Conservation (phyloP, 2,888 invertebrate genomes). For the Ernsta delagoae region DNA sequence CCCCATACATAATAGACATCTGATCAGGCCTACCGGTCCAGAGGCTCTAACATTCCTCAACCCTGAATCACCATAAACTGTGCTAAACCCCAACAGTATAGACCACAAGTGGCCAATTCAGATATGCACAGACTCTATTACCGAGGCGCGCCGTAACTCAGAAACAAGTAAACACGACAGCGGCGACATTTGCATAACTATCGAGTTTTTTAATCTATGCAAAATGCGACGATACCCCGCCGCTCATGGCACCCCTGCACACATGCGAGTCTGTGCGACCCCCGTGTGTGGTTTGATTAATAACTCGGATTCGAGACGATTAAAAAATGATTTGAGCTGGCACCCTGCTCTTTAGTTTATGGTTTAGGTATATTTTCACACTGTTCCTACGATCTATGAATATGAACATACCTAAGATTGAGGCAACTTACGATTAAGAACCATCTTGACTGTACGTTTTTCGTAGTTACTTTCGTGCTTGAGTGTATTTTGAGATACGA, state of each 20-base stretch:
- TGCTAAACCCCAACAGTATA: conserved; percentile 17
- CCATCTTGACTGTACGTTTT: no score
- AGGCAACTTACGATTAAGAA: no score
- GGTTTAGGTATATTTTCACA: no score
- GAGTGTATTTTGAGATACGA: no score
- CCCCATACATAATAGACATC: no score
- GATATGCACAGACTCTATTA: conserved; percentile 75
- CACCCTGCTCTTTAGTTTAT: no score
- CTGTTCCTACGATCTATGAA: no score
- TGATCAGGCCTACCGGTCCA: no score
- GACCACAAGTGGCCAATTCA: conserved; percentile 65
- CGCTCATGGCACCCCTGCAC: conserved; percentile 68
- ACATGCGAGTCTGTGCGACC: conserved; percentile 46
- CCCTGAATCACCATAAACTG: not conserved
- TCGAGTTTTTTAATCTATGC: conserved; percentile 85
- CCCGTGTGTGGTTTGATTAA: conserved; percentile 59
- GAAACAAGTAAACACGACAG: conserved; percentile 81
- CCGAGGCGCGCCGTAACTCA: conserved; percentile 78
- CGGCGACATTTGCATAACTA: conserved; percentile 79
- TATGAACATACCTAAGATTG: no score
- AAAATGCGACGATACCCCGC: conserved; percentile 82
- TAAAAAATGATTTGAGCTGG: conserved; percentile 3
- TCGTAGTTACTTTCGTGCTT: no score
- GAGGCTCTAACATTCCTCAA: no score
- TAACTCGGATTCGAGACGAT: conserved; percentile 46